A percentile compares a stretch with the other conserved stretches of the same genome.
These are phyloP conservation scores for Triops longicaudatus DNA, from an alignment of 1,140 invertebrate species.

Conservation along the genomic window DNA sequence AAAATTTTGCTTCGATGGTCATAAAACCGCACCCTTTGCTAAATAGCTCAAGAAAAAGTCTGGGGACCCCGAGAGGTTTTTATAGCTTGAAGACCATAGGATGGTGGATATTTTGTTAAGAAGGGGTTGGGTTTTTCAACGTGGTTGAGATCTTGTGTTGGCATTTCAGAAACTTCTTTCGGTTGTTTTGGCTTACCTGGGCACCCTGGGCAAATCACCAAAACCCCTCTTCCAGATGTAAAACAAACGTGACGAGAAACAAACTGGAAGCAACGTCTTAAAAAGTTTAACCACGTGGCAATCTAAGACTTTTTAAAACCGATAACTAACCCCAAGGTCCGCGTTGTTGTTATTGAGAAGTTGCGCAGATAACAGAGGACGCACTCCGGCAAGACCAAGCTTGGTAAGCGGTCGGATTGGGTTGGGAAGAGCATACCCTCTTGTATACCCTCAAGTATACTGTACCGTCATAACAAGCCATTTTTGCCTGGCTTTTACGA, in stretches of 20 bases:
- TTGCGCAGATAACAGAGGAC: background rate
- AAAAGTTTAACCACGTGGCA: background rate
- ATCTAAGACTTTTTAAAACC: background rate
- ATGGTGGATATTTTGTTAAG: background rate
- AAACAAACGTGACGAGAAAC: constrained; percentile 6
- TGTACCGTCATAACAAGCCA: background rate
- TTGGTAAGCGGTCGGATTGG: background rate
- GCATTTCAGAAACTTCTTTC: background rate
- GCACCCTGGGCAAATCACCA: background rate
- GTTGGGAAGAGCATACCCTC: background rate
- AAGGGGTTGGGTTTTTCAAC: background rate
- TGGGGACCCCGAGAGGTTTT: background rate
- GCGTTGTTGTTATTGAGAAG: background rate
- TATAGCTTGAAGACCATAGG: background rate
- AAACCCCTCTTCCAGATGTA: background rate
- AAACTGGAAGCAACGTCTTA: background rate
- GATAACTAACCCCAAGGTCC: background rate
- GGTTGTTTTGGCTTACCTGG: background rate
- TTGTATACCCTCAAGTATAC: no score
- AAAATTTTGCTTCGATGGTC: background rate
- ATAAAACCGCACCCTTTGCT: constrained; percentile 11
- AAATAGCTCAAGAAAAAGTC: background rate
- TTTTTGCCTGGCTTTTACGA: background rate
- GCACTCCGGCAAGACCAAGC: background rate
- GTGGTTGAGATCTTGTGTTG: background rate